Evolutionary conservation across 2,797 vertebrate species (phyloP).

Genomic region (Pampus argenteus): DNA sequence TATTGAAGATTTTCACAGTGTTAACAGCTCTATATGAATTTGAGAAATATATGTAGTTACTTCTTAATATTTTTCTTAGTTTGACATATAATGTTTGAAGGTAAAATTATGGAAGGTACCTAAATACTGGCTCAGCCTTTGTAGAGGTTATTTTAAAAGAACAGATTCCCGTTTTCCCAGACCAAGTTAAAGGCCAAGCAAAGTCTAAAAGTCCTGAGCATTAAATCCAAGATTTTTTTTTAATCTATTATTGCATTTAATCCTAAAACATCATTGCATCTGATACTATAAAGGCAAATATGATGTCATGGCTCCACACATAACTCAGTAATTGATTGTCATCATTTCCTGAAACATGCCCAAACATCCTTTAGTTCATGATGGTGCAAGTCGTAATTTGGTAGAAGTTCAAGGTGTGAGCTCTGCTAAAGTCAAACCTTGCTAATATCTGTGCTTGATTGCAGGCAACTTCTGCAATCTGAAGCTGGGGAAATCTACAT

Average conservation of each 20-base stretch:
- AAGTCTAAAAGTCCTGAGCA: background rate
- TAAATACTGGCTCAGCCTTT: slow-evolving; percentile 3
- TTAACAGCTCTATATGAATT: slow-evolving; percentile 8
- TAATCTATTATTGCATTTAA: slow-evolving; percentile 33
- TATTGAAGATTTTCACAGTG: slow-evolving; percentile 15
- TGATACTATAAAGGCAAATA: slow-evolving; percentile 55
- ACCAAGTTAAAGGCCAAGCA: background rate
- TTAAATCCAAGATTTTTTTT: slow-evolving; percentile 3
- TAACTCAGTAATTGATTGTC: slow-evolving; percentile 49
- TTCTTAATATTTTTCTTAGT: background rate
- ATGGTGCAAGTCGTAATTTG: slow-evolving; percentile 29
- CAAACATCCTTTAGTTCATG: slow-evolving; percentile 49
- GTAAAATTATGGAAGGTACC: background rate
- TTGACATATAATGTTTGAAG: background rate
- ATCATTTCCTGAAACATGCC: slow-evolving; percentile 66
- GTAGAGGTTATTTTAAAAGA: slow-evolving; percentile 10
- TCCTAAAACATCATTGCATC: slow-evolving; percentile 9
- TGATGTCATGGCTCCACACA: slow-evolving; percentile 69
- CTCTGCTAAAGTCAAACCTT: slow-evolving; percentile 6
- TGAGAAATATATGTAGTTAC: background rate
- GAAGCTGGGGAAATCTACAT: background rate
- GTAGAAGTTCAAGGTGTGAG: slow-evolving; percentile 9
- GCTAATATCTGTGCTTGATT: background rate
- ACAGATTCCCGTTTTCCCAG: slow-evolving; percentile 17
- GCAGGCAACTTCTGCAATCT: slow-evolving; percentile 8